Evolutionary conservation across 2,113 vertebrate genomes (phyloP).

Genomic region (Spea multiplicata): DNA sequence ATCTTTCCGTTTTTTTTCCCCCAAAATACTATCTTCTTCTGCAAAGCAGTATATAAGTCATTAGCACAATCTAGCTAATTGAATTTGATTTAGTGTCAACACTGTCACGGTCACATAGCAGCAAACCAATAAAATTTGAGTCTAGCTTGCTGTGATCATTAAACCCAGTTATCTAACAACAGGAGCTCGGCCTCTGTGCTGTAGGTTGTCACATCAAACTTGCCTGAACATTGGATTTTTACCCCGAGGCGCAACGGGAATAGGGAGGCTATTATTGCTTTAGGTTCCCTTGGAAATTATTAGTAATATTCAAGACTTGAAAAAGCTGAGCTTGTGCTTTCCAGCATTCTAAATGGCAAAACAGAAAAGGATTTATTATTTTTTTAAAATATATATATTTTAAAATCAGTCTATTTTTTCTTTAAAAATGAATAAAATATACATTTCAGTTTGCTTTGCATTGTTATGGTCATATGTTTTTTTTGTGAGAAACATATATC

Average conservation of each 20-base stretch:
- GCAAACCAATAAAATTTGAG: conserved; percentile 60
- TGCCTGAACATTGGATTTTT: conserved; percentile 51
- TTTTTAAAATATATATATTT: no score
- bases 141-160: conserved; percentile 59
- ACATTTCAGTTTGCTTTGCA: no score
- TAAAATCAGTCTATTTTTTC: no score
- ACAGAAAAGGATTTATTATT: no score
- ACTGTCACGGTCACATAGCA: conserved; percentile 60
- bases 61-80: conserved; percentile 70
- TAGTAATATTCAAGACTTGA: conserved; percentile 34
- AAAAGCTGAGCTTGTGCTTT: conserved; percentile 1
- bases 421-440: no score
- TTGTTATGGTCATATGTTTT: no score
- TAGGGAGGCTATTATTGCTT: conserved; percentile 41
- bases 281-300: conserved; percentile 42
- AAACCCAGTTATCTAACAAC: conserved; percentile 60
- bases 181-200: conserved; percentile 57
- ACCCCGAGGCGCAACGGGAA: conserved; percentile 35
- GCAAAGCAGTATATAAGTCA: conserved; percentile 60
- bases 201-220: conserved; percentile 57
- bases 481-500: no score
- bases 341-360: no score
- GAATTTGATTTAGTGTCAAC: conserved; percentile 74
- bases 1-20: conserved; percentile 54
- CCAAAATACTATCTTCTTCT: conserved; percentile 50